A percentile compares a stretch with the other conserved stretches of the same genome.
Conservation (phyloP, 2,888 invertebrate genomes). For the Euproctis similis region DNA sequence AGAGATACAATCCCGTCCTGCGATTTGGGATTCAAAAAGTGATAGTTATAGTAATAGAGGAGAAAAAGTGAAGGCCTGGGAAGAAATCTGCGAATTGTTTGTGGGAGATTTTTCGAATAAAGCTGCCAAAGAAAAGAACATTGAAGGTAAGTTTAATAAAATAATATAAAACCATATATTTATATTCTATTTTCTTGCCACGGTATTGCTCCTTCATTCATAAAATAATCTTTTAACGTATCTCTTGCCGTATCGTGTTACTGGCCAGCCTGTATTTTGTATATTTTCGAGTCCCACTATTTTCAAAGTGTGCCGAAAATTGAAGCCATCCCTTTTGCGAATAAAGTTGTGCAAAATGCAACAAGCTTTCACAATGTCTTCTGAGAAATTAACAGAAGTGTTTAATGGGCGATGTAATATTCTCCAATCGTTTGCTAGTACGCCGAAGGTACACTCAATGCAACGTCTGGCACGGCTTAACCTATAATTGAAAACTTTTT, state of each 20-base stretch:
- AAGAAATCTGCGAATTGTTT: slow-evolving; percentile 23
- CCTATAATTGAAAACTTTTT: slow-evolving; percentile 20
- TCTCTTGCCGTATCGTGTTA: slow-evolving; percentile 2
- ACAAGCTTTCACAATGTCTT: slow-evolving; percentile 17
- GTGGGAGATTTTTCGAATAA: slow-evolving; percentile 16
- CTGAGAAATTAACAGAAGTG: slow-evolving; percentile 12
- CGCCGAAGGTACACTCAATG: slow-evolving; percentile 20
- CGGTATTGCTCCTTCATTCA: slow-evolving; percentile 21
- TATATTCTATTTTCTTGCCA: slow-evolving; percentile 23
- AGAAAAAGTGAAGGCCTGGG: slow-evolving; percentile 20
- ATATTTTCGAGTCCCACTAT: slow-evolving; percentile 1
- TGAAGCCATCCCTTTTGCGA: neutral
- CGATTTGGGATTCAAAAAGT: slow-evolving; percentile 19
- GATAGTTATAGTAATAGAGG: too few relatives aligned
- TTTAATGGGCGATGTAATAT: slow-evolving; percentile 32
- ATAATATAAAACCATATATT: slow-evolving; percentile 16
- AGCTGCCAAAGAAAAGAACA: slow-evolving; percentile 21
- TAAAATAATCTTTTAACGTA: slow-evolving; percentile 17
- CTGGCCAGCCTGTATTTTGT: slow-evolving; percentile 1
- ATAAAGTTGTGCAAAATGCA: slow-evolving; percentile 8
- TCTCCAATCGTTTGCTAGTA: slow-evolving; percentile 31
- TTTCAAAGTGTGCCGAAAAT: slow-evolving; percentile 1
- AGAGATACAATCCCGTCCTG: slow-evolving; percentile 21
- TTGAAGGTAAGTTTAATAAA: slow-evolving; percentile 21
- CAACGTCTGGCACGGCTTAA: slow-evolving; percentile 19